Base-by-base conservation (phyloP, 2,888 invertebrate species). In the Ophioninae sp. region DNA sequence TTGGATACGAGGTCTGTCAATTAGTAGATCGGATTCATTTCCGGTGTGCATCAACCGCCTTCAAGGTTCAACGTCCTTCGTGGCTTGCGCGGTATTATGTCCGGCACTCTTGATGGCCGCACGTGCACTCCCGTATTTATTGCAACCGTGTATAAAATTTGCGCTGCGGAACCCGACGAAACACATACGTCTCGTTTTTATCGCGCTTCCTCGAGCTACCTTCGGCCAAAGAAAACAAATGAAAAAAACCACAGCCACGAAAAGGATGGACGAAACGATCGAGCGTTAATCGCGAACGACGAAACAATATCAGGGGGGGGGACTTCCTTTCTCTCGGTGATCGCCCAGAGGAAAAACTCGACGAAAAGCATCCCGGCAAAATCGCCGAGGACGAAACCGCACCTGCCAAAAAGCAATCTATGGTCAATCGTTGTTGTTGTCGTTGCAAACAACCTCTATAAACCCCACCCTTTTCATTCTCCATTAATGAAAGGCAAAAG, bases 401-500 rank as follows among this genome's bases (percentile, higher is more conserved):
- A 88, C 87, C 88, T 89, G 88, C 88, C 87, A 85, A 88, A 88
- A 82, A 84, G 87, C 86, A 86, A 87, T 88, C 87, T 89, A 87
- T 82, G 85, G 72, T 73, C 56, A 30, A 87, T 86, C 84, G 87
- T 80, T 73, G 64, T 72, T 68, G 72, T 72, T 68, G 72, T 69
- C 72, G 75, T 30, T 17, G 68, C 13, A 41, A 67, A 30, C 57
- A 44, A 56, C 56, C 73, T 73, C 67, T 67, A 64, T 21, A 20
- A 21, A 13, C 30, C 39, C 57, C 57, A 2, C 41, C 41, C 44
- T 41, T 74, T 57, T 57, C n/a, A 79, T 75, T 85, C 85, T 86
- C 86, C 86, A 87, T 89, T 88, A 89, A 89, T 89, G 87, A 85
- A 86, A 86, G 86, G 86, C 87, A 84, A 50, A 50, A 89, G 88